Base-by-base conservation (phyloP, 92 coral and sea anemone genomes). In the Zoanthus sansibaricus region DNA sequence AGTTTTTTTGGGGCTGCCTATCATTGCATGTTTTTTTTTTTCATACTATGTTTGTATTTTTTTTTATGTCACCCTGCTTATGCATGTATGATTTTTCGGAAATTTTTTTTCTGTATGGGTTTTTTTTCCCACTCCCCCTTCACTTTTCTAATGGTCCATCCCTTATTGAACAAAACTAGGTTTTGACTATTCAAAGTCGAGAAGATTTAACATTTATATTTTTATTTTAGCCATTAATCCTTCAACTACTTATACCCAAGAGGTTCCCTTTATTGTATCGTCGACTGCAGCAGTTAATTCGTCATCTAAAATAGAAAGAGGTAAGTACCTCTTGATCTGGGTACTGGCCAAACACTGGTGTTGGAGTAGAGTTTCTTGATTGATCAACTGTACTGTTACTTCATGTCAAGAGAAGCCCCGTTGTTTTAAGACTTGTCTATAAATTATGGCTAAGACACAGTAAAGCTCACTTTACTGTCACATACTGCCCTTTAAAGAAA, bases 381-480 rank as follows among this genome's bases (percentile, higher is more conserved):
- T 25, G 25, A 25, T 25, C 25, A 25, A 25, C 25, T 25, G 0
- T 25, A 25, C 25, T 25, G 25, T 25, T 25, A 25, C 68, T 14
- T 14, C 15, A 14, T 18, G 17, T 61, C 21, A 25, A 25, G 25
- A 25, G 25, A 25, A 25, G 25, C 25, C 25, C 0, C 0, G 25
- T 25, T 25, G 25, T 25, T 25, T 25, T 25, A 25, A 25, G 25
- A 25, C 0, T 25, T 25, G 25, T 25, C 25, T 25, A 25, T 25
- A 25, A 25, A 25, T 25, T 25, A 25, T 25, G 25, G 25, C 25
- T 25, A 25, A 25, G 25, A 25, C 25, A 25, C 25, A 25, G 25
- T 25, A 52, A 88, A 88, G 32, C 76, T 10, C 88, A 83, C 55
- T 83, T 83, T 76, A 64, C 91, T 14, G 61, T 89, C 84, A 89